Base-by-base conservation (phyloP, 2,888 invertebrate genomes). In the Leptopterna dolabrata region DNA sequence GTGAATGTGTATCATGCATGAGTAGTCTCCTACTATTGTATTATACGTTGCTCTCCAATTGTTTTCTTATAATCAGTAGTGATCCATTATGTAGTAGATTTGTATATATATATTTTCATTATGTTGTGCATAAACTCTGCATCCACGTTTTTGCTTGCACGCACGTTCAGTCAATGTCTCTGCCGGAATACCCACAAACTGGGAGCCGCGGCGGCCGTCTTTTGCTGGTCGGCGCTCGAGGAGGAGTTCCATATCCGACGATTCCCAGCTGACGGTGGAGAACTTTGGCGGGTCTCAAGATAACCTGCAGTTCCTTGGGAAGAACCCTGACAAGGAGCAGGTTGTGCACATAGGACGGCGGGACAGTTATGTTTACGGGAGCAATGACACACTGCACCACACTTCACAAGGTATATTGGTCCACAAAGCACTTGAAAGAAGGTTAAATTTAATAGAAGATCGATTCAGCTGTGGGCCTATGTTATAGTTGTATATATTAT, bases 201-300 rank as follows among this genome's bases (percentile, higher is more conserved):
- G 96, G 95, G 95, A 95, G 92, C 96, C 96, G 89, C 93, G 93
- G 89, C 93, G 94, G 90, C 94, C 94, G 78, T 94, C 94, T 87
- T 97, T 95, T 92, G 96, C 96, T 87, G 97, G 97, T 78, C 94
- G 97, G 4, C 94, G 97, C 76, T 97, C 97, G 76, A 93, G 97
- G 24, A 94, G 97, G 89, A 96, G 97, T 91, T 97, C 97, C 89
- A 93, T 96, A 82, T 94, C 95, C 89, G 97, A 97, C 91, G 97
- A 97, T 91, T 96, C 96, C 45, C 97, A 91, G 90, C 47, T 85
- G 41, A 85, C 85, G 16, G 45, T 85, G 41, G 85, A 85, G 55
- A 85, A 85, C 36, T 85, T 85, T 47, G 85, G 85, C 11, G 85
- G 85, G 29, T 85, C 85, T n/a, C 85, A 85, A 29, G 85, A 85